These are phyloP conservation scores for Gobiocypris rarus DNA, from an alignment of 2,113 vertebrate genomes.

Conservation along the genomic window DNA sequence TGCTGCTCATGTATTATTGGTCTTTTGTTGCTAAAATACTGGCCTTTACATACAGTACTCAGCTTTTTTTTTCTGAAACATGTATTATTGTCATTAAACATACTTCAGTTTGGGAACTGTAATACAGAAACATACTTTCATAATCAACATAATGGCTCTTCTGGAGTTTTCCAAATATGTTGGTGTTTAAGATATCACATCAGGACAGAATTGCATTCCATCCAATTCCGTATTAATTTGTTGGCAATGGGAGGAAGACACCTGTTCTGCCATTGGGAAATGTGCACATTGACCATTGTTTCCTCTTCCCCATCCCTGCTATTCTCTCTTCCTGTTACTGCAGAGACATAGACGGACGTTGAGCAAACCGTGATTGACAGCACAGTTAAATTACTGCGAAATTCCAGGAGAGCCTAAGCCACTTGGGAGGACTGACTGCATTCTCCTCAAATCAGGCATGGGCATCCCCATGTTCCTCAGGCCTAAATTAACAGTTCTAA, in stretches of 20 bases:
- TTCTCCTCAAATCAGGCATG: slow-evolving; percentile 67
- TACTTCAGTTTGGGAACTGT: neutral
- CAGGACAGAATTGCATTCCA: slow-evolving; percentile 2
- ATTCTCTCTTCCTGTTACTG: slow-evolving; percentile 51
- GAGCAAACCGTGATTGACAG: slow-evolving; percentile 74
- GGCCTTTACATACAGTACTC: neutral
- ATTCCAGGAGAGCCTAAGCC: slow-evolving; percentile 66
- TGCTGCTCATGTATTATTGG: too few species aligned
- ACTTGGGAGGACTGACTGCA: slow-evolving; percentile 60
- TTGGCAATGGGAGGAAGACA: slow-evolving; percentile 21
- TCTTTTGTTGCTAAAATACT: too few species aligned
- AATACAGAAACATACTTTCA: neutral
- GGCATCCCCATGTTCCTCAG: slow-evolving; percentile 62
- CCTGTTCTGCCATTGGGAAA: slow-evolving; percentile 40
- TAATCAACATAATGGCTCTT: slow-evolving; percentile 5
- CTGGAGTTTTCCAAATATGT: neutral
- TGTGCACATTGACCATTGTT: slow-evolving; percentile 45
- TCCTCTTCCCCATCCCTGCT: slow-evolving; percentile 36
- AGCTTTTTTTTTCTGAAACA: too few species aligned
- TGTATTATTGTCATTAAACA: neutral
- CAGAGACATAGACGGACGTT: slow-evolving; percentile 61
- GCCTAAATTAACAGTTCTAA: slow-evolving; percentile 71
- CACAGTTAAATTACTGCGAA: slow-evolving; percentile 70
- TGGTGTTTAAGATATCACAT: neutral
- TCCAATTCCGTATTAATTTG: slow-evolving; percentile 23